Conservation (phyloP, 2,113 vertebrate species). For the Sakesphorus luctuosus region DNA sequence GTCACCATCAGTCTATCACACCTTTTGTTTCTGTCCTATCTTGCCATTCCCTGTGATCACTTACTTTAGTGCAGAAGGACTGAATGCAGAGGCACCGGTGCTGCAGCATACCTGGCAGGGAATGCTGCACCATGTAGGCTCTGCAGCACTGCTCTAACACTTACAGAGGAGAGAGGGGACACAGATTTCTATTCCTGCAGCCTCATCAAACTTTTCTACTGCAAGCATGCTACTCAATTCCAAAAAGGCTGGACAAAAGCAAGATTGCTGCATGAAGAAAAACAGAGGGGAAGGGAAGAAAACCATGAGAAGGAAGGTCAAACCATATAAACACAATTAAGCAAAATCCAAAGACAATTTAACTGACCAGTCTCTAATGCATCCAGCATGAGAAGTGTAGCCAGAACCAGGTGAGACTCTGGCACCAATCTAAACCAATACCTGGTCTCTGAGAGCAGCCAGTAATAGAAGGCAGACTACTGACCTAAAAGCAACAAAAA, state of each 20-base stretch:
- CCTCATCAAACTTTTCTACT: constrained; percentile 6
- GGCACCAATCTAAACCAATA: background rate
- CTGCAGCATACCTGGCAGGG: constrained; percentile 48
- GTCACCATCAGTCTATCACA: background rate
- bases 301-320: background rate
- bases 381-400: background rate
- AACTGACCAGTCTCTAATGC: background rate
- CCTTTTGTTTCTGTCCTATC: background rate
- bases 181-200: background rate
- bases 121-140: background rate
- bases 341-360: background rate
- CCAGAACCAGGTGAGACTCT: background rate
- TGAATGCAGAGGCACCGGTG: constrained; percentile 7
- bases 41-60: background rate
- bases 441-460: background rate
- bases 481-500: background rate
- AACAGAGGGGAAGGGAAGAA: background rate
- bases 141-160: background rate
- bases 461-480: background rate
- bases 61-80: background rate
- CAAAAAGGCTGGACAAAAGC: background rate
- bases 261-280: background rate
- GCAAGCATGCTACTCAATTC: background rate
- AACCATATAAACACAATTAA: background rate
- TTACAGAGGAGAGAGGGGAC: background rate